A percentile compares a stretch with the other conserved stretches of the same genome.
phyloP scores from a whole-genome alignment of 2,888 invertebrate species.

The Brassicogethes aeneus region DNA sequence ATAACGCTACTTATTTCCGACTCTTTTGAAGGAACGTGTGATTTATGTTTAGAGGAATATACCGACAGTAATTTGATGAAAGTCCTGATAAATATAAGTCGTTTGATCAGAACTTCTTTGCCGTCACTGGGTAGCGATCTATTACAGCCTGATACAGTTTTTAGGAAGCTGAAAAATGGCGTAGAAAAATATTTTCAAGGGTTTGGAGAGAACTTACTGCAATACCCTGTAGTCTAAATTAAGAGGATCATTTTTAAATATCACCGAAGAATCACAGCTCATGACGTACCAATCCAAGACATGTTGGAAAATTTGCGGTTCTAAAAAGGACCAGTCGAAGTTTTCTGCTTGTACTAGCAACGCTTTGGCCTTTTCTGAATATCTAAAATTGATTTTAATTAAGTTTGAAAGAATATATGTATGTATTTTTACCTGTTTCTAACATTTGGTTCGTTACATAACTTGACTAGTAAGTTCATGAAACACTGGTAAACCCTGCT shows the following conservation, averaged over 20 bases:
- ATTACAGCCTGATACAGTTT: constrained; percentile 51
- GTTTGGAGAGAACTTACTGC: constrained; percentile 39
- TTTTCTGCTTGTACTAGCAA: constrained; percentile 51
- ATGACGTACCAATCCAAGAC: constrained; percentile 67
- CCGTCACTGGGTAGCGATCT: constrained; percentile 39
- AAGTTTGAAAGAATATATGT: no score
- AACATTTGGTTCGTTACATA: constrained; percentile 63
- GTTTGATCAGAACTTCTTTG: constrained; percentile 41
- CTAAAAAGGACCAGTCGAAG: constrained; percentile 58
- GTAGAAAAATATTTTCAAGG: neutral
- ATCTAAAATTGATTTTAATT: no score
- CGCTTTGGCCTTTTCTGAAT: constrained; percentile 40
- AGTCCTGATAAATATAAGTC: constrained; percentile 52
- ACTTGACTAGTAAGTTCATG: constrained; percentile 59
- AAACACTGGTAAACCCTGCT: constrained; percentile 51
- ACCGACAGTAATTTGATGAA: constrained; percentile 50
- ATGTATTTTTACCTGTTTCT: no score
- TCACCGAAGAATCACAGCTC: constrained; percentile 60
- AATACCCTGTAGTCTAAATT: constrained; percentile 51
- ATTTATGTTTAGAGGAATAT: constrained; percentile 46
- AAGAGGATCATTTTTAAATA: constrained; percentile 47
- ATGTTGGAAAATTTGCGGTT: constrained; percentile 52
- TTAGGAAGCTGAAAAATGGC: constrained; percentile 45
- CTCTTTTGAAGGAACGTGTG: constrained; percentile 41
- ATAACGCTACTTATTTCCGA: constrained; percentile 43